These are phyloP conservation scores for Euthynnus affinis DNA, from an alignment of 2,797 vertebrate genomes.

Conservation along the genomic window DNA sequence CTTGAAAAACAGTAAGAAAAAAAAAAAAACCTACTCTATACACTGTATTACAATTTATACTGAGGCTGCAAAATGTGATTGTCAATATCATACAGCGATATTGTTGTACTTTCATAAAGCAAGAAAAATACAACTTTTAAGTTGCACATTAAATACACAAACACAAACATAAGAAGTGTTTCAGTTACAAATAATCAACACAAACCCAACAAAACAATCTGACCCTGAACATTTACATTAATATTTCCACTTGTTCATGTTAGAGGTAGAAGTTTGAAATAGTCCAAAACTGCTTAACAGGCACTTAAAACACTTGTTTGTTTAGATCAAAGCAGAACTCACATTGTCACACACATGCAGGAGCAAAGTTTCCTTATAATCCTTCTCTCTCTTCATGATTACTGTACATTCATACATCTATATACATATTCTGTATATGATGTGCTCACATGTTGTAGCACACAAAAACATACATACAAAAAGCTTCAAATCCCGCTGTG, in stretches of 20 bases:
- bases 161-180: background rate
- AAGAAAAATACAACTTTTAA: slow-evolving; percentile 8
- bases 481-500: slow-evolving; percentile 22
- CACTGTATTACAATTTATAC: background rate
- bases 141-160: slow-evolving; percentile 4
- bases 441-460: slow-evolving; percentile 8
- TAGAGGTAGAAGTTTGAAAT: slow-evolving; percentile 72
- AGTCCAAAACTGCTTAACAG: slow-evolving; percentile 53
- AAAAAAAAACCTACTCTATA: background rate
- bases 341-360: slow-evolving; percentile 1
- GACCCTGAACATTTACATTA: slow-evolving; percentile 11
- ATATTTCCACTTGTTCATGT: slow-evolving; percentile 21
- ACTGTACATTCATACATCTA: slow-evolving; percentile 46
- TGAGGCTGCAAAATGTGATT: slow-evolving; percentile 31
- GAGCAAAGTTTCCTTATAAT: slow-evolving; percentile 19
- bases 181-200: slow-evolving; percentile 29
- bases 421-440: slow-evolving; percentile 8
- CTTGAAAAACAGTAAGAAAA: slow-evolving; percentile 26
- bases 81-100: slow-evolving; percentile 3
- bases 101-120: background rate
- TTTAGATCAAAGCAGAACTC: slow-evolving; percentile 24
- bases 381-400: slow-evolving; percentile 3
- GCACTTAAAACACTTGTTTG: slow-evolving; percentile 64
- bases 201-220: slow-evolving; percentile 26
- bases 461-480: slow-evolving; percentile 29